Evolutionary conservation across 2,888 invertebrate genomes (phyloP).

Genomic region (Argyra leucocephala): DNA sequence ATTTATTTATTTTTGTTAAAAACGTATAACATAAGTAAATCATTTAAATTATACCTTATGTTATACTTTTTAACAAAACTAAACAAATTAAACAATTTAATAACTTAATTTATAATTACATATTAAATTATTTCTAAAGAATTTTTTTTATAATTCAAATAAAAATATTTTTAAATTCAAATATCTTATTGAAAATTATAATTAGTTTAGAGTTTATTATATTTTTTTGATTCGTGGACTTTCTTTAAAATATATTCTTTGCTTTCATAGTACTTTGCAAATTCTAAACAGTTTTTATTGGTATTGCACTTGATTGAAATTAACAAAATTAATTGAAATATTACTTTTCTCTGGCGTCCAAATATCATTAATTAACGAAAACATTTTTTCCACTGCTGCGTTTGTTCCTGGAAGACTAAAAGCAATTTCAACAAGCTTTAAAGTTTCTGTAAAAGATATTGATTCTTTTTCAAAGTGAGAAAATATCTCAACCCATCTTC

Average conservation of each 20-base stretch:
- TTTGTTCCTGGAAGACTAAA: slow-evolving; percentile 14
- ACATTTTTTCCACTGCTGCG: slow-evolving; percentile 18
- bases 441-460: slow-evolving; percentile 17
- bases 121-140: too few species aligned
- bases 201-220: too few species aligned
- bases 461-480: slow-evolving; percentile 19
- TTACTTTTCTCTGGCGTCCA: slow-evolving; percentile 16
- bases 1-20: too few species aligned
- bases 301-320: slow-evolving; percentile 8
- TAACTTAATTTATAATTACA: too few species aligned
- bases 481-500: slow-evolving; percentile 20
- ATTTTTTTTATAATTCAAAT: too few species aligned
- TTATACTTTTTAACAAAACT: too few species aligned
- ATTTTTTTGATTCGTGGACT: slow-evolving; percentile 7
- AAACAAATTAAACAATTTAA: too few species aligned
- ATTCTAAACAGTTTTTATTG: background rate
- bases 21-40: too few species aligned
- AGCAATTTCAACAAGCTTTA: slow-evolving; percentile 5
- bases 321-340: slow-evolving; percentile 8
- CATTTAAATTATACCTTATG: too few species aligned
- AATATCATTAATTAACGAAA: slow-evolving; percentile 18
- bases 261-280: slow-evolving; percentile 4
- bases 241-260: slow-evolving; percentile 3
- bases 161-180: too few species aligned
- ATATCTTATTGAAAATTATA: too few species aligned